Evolutionary conservation across 1,140 invertebrate genomes (phyloP).

Genomic region (Ceratitis capitata): DNA sequence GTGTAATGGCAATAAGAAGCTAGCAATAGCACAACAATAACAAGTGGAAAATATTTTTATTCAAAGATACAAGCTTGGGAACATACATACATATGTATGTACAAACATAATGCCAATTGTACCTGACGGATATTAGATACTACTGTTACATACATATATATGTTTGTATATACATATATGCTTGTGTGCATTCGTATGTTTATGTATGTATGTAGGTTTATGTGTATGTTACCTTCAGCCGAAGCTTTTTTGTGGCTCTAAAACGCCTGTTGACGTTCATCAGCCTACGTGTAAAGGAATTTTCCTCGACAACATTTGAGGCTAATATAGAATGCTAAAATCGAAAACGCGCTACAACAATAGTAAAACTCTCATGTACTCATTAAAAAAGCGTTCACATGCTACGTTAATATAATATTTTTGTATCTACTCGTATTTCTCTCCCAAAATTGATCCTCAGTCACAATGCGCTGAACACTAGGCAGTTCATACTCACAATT

Average conservation of each 20-base stretch:
- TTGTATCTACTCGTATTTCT: background rate
- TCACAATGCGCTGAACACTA: background rate
- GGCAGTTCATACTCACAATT: background rate
- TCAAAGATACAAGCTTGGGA: too few species aligned
- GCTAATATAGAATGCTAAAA: background rate
- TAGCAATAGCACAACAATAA: background rate
- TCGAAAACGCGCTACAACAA: background rate
- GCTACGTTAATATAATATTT: too few species aligned
- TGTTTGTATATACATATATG: background rate
- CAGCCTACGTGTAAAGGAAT: slow-evolving; percentile 32
- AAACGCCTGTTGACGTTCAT: slow-evolving; percentile 19
- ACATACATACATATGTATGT: too few species aligned
- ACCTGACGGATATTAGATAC: slow-evolving; percentile 34
- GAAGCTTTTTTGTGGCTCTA: slow-evolving; percentile 24
- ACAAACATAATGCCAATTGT: slow-evolving; percentile 12
- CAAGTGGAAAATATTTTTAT: background rate
- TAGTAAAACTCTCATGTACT: background rate
- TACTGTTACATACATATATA: background rate
- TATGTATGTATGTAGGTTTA: background rate
- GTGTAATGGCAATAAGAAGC: background rate
- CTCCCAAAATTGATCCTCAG: background rate
- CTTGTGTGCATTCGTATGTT: background rate
- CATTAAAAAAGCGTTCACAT: background rate
- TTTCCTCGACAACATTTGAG: background rate
- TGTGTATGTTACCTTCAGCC: background rate